Percentiles rank a stretch among this genome's conserved stretches.
Conservation (phyloP, 1,140 invertebrate species). For the Cydia fagiglandana region DNA sequence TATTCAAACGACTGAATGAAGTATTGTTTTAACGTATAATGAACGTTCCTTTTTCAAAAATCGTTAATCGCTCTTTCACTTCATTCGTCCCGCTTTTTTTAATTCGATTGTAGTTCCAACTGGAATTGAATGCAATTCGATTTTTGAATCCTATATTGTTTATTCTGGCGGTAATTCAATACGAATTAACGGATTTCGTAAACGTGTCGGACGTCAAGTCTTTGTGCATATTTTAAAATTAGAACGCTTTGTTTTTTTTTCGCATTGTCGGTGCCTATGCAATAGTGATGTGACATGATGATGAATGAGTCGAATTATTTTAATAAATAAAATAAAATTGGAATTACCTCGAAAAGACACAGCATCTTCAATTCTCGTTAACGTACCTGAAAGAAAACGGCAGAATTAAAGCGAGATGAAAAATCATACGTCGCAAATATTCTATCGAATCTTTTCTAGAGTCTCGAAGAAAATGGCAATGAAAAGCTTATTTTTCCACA, state of each 20-base stretch:
- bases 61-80: conserved; percentile 72
- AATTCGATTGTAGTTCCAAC: conserved; percentile 49
- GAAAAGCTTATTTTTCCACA: conserved; percentile 62
- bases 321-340: conserved; percentile 35
- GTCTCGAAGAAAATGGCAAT: conserved; percentile 55
- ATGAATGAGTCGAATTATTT: conserved; percentile 32
- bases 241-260: conserved; percentile 31
- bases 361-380: conserved; percentile 49
- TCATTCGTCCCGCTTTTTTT: conserved; percentile 57
- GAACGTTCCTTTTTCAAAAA: conserved; percentile 63
- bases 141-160: conserved; percentile 44
- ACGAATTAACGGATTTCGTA: conserved; percentile 71
- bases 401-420: conserved; percentile 46
- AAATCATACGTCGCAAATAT: conserved; percentile 36
- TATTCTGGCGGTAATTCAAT: conserved; percentile 63
- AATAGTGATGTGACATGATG: conserved; percentile 20
- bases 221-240: conserved; percentile 29
- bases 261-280: conserved; percentile 27
- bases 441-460: conserved; percentile 48
- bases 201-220: conserved; percentile 39
- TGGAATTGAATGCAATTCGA: conserved; percentile 54
- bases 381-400: conserved; percentile 62
- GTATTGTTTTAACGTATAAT: conserved; percentile 74
- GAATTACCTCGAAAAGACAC: conserved; percentile 54
- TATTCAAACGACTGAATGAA: conserved; percentile 69